These are phyloP conservation scores for Cantharis rustica DNA, from an alignment of 2,888 invertebrate species.

Conservation along the genomic window DNA sequence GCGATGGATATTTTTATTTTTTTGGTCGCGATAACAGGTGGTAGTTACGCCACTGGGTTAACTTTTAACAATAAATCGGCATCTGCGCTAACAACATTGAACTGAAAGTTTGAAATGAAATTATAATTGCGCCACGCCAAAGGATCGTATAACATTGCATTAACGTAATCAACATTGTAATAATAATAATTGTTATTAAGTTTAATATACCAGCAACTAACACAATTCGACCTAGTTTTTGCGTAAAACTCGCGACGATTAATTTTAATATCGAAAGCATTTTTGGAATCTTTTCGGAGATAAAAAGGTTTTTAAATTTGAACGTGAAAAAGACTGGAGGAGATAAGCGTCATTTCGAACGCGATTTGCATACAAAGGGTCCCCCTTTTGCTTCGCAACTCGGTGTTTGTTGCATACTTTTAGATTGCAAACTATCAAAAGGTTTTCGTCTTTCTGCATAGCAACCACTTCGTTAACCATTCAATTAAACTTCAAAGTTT, in stretches of 20 bases:
- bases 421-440: constrained; percentile 29
- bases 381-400: constrained; percentile 31
- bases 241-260: not conserved
- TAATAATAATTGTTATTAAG: not conserved
- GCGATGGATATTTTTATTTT: too few relatives aligned
- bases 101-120: not conserved
- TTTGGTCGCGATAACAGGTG: too few relatives aligned
- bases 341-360: constrained; percentile 40
- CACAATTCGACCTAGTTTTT: not conserved
- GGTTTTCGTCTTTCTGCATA: constrained; percentile 4
- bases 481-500: constrained; percentile 25
- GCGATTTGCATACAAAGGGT: constrained; percentile 42
- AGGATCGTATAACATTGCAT: not conserved
- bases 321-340: constrained; percentile 29
- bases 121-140: not conserved
- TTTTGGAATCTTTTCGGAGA: not conserved
- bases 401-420: constrained; percentile 38
- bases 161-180: not conserved
- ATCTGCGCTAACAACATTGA: not conserved
- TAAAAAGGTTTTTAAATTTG: constrained; percentile 23
- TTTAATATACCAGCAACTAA: not conserved
- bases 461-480: constrained; percentile 17
- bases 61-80: too few relatives aligned
- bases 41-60: too few relatives aligned
- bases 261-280: not conserved